Evolutionary conservation across 2,113 vertebrate genomes (phyloP), one percentile per base, ranked within the genome.

Genomic region (Quiscalus mexicanus): DNA sequence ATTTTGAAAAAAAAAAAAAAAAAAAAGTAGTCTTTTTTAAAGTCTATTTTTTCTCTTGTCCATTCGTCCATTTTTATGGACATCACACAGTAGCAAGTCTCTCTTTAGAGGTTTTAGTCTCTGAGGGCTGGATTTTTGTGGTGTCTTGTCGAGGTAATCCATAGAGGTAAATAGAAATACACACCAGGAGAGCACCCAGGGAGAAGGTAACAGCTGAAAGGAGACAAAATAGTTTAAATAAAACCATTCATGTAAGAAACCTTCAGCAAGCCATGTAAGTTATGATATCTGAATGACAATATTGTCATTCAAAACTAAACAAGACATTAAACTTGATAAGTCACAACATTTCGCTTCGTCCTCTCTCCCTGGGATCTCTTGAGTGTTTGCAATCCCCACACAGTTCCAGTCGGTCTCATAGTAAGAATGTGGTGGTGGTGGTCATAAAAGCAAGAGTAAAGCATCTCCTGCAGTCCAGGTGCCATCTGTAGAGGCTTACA

Each of bases 91-190:
- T 20, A 75, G 98, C 95, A 53, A 98, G 97, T 97, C 98, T 99
- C 86, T 98, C 98, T 97, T 98, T 99, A 71, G 96, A 95, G 39
- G 93, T 95, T 20, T 62, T 96, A 3, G 85, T 49, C 58, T 98
- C 98, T 35, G 94, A 52, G 12, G 80, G 94, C 42, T 92, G 96
- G 58, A 99, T 78, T 94, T 97, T 99, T 63, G 97, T 98, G 15
- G 99, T 99, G 92, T 99, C 99, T 94, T 98, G 98, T 97, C 99
- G 99, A 76, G 99, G 99, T 96, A 99, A 98, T 84, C 99, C 99
- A 25, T 99, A 99, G 68, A 99, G 96, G 95, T 99, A 99, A 94
- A 99, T 99, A 92, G 99, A 99, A 95, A 99, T n/a, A 49, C 99
- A 99, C 33, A 99, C 99, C 18, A 99, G 97, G 87, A 98, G 15